Evolutionary conservation across 2,888 invertebrate species (phyloP).

Genomic region (Hartigia nigra): DNA sequence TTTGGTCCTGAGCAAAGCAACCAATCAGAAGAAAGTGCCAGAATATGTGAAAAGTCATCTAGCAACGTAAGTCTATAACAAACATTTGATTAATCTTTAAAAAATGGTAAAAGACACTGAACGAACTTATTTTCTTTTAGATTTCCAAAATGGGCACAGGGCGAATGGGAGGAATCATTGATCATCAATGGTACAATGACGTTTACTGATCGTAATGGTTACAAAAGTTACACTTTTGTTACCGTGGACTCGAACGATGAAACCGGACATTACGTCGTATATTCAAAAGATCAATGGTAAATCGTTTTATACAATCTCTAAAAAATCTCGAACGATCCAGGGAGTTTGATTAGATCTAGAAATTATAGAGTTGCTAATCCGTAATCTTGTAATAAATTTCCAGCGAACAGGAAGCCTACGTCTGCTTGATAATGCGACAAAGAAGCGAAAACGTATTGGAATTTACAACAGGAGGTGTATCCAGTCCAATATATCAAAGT

Average conservation of each 20-base stretch:
- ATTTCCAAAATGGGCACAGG: slow-evolving; percentile 74
- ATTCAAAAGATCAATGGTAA: slow-evolving; percentile 67
- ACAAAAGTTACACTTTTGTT: slow-evolving; percentile 66
- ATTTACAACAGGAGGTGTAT: slow-evolving; percentile 62
- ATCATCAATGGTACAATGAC: slow-evolving; percentile 65
- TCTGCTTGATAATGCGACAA: slow-evolving; percentile 71
- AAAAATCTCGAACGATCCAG: not conserved
- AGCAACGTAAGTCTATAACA: slow-evolving; percentile 54
- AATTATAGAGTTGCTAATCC: not conserved
- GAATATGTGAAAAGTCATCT: slow-evolving; percentile 56
- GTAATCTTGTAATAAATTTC: slow-evolving; percentile 41
- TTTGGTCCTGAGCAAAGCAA: slow-evolving; percentile 65
- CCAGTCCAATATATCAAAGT: slow-evolving; percentile 61
- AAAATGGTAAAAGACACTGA: not conserved
- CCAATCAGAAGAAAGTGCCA: slow-evolving; percentile 59
- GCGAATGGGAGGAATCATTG: slow-evolving; percentile 71
- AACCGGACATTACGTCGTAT: slow-evolving; percentile 65
- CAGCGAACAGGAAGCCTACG: slow-evolving; percentile 71
- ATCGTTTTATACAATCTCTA: not conserved
- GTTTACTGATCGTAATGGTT: slow-evolving; percentile 66
- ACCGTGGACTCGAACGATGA: slow-evolving; percentile 64
- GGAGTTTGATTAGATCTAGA: not conserved
- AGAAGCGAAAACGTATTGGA: slow-evolving; percentile 73
- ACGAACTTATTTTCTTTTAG: slow-evolving; percentile 48
- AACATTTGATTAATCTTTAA: not conserved